Percentiles rank a stretch among this genome's conserved stretches.
These are phyloP conservation scores for Gulo gulo DNA, from an alignment of 2,113 vertebrate species.

Conservation along the genomic window DNA sequence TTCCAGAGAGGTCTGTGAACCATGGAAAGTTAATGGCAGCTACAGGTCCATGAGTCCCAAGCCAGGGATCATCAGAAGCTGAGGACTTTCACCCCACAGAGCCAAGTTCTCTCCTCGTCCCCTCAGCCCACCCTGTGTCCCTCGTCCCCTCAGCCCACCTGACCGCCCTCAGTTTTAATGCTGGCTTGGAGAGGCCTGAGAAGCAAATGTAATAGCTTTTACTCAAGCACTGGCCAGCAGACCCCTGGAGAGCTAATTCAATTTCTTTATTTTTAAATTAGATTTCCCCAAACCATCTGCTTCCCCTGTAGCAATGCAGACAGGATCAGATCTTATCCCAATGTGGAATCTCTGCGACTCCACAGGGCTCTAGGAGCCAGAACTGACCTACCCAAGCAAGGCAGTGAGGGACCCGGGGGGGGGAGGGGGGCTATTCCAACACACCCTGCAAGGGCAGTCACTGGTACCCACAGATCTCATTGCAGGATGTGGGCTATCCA, in stretches of 20 bases:
- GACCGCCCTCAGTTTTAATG: background rate
- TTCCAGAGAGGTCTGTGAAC: background rate
- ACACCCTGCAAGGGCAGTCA: background rate
- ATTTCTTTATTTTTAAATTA: slow-evolving; percentile 64
- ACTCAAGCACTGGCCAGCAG: slow-evolving; percentile 36
- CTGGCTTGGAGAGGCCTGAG: background rate
- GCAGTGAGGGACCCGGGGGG: background rate
- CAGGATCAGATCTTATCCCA: background rate
- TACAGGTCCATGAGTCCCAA: background rate
- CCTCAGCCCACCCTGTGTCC: background rate
- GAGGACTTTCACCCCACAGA: background rate
- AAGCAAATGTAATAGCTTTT: slow-evolving; percentile 47
- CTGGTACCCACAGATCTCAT: background rate
- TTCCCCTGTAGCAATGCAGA: slow-evolving; percentile 28
- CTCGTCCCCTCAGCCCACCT: background rate
- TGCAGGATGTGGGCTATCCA: background rate
- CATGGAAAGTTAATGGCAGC: background rate
- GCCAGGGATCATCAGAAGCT: background rate
- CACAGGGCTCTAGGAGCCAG: background rate
- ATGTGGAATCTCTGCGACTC: background rate
- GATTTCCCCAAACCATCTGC: slow-evolving; percentile 71
- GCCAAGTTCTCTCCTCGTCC: background rate
- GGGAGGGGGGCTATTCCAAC: background rate
- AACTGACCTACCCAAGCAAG: background rate
- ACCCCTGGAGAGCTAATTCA: slow-evolving; percentile 43